Evolutionary conservation across 2,888 invertebrate species (phyloP), one percentile per base, ranked within the genome.

Genomic region (Cantharis flavilabris): DNA sequence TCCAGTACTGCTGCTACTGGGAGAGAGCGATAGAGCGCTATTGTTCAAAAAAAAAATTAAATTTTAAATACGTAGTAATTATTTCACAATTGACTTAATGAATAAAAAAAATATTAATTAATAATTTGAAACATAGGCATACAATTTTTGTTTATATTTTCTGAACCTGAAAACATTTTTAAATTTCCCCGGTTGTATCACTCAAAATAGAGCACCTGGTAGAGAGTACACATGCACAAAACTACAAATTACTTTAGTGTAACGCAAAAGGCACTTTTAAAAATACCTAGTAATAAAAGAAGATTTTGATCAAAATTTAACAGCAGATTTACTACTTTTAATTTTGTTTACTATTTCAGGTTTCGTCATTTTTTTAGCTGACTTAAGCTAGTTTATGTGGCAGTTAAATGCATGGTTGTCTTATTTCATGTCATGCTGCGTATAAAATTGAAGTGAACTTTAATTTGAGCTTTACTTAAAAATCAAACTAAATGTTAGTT

Each of bases 391-490:
- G 23, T 67, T 67, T 67, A 49, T 67, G 65, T 67, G 65, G 65
- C 65, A 64, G 64, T 67, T 49, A 49, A 49, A 49, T 67, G 65
- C 65, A 67, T 26, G 65, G 26, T 67, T 67, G 65, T 67, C 23
- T 67, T 67, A 67, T 67, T 67, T 67, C 23, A 67, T 67, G 65
- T 67, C 65, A 67, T 67, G 65, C 65, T 67, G 23, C 49, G 49
- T 49, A 49, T 9, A 49, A 49, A 49, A 49, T 49, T n/a, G n/a
- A n/a, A 49, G 49, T 49, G 7, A 49, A 49, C 49, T 49, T 49
- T 49, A 49, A 49, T 49, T 49, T 49, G 49, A 49, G 49, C 49
- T 49, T 49, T 49, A n/a, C 49, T 49, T n/a, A 49, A 49, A 49
- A 49, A n/a, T 49, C 49, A 49, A 49, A 49, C n/a, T 49, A 7